These are phyloP conservation scores for Ornithoptera priamus DNA, from an alignment of 2,888 invertebrate genomes.

Conservation along the genomic window DNA sequence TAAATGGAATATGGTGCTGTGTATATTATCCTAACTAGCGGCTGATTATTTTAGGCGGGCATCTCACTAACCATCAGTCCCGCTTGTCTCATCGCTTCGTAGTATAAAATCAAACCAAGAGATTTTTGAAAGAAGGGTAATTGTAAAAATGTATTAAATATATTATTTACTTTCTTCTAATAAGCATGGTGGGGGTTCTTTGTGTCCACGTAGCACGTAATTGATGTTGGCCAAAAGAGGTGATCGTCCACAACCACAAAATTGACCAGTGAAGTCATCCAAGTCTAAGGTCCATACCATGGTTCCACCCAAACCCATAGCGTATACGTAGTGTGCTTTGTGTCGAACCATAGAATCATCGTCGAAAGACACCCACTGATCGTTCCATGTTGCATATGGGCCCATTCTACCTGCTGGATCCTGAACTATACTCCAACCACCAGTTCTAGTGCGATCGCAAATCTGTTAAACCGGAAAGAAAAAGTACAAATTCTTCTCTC, in stretches of 20 bases:
- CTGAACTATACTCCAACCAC: slow-evolving; percentile 88
- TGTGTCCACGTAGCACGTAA: slow-evolving; percentile 85
- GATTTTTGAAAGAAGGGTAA: background rate
- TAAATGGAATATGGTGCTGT: no score
- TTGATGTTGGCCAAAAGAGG: slow-evolving; percentile 90
- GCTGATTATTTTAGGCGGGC: no score
- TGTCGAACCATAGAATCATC: slow-evolving; percentile 90
- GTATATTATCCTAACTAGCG: no score
- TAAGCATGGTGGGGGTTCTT: slow-evolving; percentile 79
- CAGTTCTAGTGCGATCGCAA: slow-evolving; percentile 86
- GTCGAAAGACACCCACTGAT: slow-evolving; percentile 97
- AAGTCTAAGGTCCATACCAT: slow-evolving; percentile 95
- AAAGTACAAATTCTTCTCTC: background rate
- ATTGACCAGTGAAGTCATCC: slow-evolving; percentile 89
- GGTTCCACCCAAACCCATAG: slow-evolving; percentile 89
- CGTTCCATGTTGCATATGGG: slow-evolving; percentile 89
- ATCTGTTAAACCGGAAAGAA: slow-evolving; percentile 78
- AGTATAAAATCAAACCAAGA: background rate
- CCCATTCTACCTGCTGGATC: slow-evolving; percentile 91
- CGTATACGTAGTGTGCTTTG: slow-evolving; percentile 90
- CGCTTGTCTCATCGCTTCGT: no score
- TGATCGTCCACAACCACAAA: slow-evolving; percentile 89
- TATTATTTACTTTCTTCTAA: slow-evolving; percentile 64
- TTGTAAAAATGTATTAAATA: background rate
- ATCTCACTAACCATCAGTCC: no score